phyloP scores from a whole-genome alignment of 2,113 vertebrate genomes.

The Daubentonia madagascariensis region DNA sequence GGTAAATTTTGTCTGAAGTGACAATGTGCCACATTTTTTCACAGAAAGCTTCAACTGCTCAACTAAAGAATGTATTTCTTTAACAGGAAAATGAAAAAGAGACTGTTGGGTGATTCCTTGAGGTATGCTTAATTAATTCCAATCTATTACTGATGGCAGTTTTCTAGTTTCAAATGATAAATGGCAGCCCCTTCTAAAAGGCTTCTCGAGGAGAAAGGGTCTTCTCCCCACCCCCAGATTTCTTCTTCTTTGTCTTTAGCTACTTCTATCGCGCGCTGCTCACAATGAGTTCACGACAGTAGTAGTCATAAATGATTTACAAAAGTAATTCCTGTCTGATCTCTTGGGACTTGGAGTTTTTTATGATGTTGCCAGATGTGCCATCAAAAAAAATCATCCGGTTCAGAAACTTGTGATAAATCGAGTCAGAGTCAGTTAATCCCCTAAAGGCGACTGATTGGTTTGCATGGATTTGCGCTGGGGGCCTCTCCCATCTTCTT shows the following conservation, averaged over 20 bases:
- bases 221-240: conserved; percentile 42
- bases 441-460: conserved; percentile 69
- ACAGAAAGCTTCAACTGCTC: conserved; percentile 46
- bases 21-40: background rate
- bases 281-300: conserved; percentile 77
- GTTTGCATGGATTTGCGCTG: conserved; percentile 41
- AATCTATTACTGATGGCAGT: conserved; percentile 68
- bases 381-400: conserved; percentile 83
- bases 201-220: conserved; percentile 60
- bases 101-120: conserved; percentile 39
- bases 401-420: conserved; percentile 84
- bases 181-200: conserved; percentile 61
- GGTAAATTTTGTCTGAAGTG: conserved; percentile 50
- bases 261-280: conserved; percentile 65
- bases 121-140: conserved; percentile 71
- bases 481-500: conserved; percentile 65
- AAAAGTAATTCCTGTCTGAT: conserved; percentile 84
- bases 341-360: conserved; percentile 80
- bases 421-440: conserved; percentile 75
- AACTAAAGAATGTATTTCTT: conserved; percentile 52
- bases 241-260: conserved; percentile 78
- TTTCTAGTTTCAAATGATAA: conserved; percentile 77
- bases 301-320: conserved; percentile 86
- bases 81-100: conserved; percentile 65
- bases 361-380: conserved; percentile 86